Base-by-base conservation (phyloP, 2,888 invertebrate species). In the Cantharis nigra region DNA sequence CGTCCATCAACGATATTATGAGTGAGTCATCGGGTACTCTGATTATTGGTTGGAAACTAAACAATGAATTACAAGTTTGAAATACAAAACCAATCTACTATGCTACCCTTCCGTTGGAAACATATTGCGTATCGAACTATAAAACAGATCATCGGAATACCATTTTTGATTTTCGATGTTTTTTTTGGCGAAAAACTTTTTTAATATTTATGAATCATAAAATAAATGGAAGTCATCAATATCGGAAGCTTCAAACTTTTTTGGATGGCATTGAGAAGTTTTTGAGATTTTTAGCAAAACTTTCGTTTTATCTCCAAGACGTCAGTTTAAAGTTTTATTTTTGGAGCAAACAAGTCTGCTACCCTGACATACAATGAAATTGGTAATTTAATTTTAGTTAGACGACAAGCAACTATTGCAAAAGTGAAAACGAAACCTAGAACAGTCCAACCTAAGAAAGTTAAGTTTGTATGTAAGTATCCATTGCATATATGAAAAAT, bases 391-490 rank as follows among this genome's bases (percentile, higher is more conserved):
- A 78, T 79, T 86, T 74, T 85, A 89, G 89, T 87, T 83, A 89
- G 90, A 82, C 90, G 91, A 86, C 91, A 93, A 88, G 93, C 91
- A 87, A 94, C 92, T 79, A 92, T 93, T 87, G 95, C 95, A 91
- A 96, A 96, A 91, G 93, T 94, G 81, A 93, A 93, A 90, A 91
- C 91, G 86, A 96, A 95, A 88, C 93, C 92, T 81, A 90, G 95
- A 87, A 94, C 95, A 85, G 95, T 95, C 90, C 96, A 96, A 89
- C 96, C 96, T 81, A 96, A 95, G 92, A 95, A 95, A 91, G 95
- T 96, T 81, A 95, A 96, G 91, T 96, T 96, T 88, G 95, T 96
- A 90, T 95, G 96, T 96, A 92, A 96, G 96, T 96, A 91, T 81
- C 9, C 5, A 13, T n/a, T 1, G 5, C n/a, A n/a, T 49, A n/a